These are phyloP conservation scores for Anorthoa munda DNA, from an alignment of 2,888 invertebrate species.

Conservation along the genomic window DNA sequence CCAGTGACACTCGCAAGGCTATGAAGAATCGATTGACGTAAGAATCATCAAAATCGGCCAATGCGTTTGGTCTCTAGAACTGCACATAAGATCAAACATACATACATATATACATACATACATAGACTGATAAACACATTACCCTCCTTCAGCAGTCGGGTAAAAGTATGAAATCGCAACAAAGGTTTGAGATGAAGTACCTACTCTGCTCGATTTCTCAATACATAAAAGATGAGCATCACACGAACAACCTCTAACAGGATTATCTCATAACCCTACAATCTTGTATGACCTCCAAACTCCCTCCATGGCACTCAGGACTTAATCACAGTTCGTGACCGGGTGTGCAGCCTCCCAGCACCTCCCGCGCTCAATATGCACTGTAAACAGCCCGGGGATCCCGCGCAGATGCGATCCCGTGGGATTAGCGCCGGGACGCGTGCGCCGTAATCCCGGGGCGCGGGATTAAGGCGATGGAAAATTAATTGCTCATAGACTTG, in stretches of 20 bases:
- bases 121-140: too few relatives aligned
- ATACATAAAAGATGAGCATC: conserved; percentile 35
- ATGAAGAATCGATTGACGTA: too few relatives aligned
- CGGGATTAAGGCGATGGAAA: conserved; percentile 66
- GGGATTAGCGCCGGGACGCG: conserved; percentile 68
- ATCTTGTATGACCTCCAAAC: conserved; percentile 47
- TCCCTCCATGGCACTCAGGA: conserved; percentile 43
- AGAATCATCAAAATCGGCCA: too few relatives aligned
- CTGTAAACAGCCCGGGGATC: conserved; percentile 64
- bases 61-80: too few relatives aligned
- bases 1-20: too few relatives aligned
- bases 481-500: conserved; percentile 65
- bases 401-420: conserved; percentile 60
- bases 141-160: too few relatives aligned
- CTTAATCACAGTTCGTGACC: conserved; percentile 62
- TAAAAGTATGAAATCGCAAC: too few relatives aligned
- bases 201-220: not conserved
- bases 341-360: conserved; percentile 59
- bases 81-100: too few relatives aligned
- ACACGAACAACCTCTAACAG: conserved; percentile 14
- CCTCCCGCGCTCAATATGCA: conserved; percentile 63
- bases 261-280: conserved; percentile 29
- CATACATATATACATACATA: too few relatives aligned
- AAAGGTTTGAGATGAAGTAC: not conserved
- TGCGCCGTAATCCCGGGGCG: conserved; percentile 65